Base-by-base conservation (phyloP, 2,888 invertebrate genomes). In the Microctonus aethiopoides region DNA sequence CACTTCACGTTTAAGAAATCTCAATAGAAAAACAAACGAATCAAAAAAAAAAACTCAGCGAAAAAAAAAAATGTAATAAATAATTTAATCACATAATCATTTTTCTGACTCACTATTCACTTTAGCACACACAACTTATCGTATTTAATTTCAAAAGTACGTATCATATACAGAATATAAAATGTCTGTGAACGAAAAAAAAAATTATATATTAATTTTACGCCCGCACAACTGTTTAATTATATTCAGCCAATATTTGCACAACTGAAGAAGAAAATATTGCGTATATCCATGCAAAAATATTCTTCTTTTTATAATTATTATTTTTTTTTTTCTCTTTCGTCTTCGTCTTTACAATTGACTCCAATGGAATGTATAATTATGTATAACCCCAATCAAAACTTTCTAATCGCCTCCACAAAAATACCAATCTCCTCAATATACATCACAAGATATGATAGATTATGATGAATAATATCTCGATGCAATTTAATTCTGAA, bases 401-500 rank as follows among this genome's bases (percentile, higher is more conserved):
- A 70, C 70, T 70, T 70, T 70, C 70, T 70, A 70, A 70, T 66
- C 66, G 54, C 51, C 36, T 52, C 59, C 52, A 65, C 64, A 16
- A 63, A 64, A 69, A 69, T 63, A 32, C 16, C 63, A 46, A 16
- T 20, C n/a, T 20, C 16, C 24, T 39, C 36, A 61, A 36, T 26
- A 67, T 51, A 52, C 26, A 36, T 68, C 62, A 68, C 54, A 39
- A 29, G 36, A 39, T 34, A 34, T n/a, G n/a, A n/a, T n/a, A n/a
- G n/a, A n/a, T n/a, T n/a, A n/a, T n/a, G n/a, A n/a, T n/a, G n/a
- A n/a, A n/a, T n/a, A n/a, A n/a, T n/a, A n/a, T n/a, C n/a, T n/a
- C n/a, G n/a, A n/a, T n/a, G n/a, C n/a, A n/a, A n/a, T n/a, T n/a
- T n/a, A n/a, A n/a, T n/a, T n/a, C 1, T 34, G 6, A 51, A 39